Base-by-base conservation (phyloP, 2,888 invertebrate genomes). In the Drosophila tripunctata region DNA sequence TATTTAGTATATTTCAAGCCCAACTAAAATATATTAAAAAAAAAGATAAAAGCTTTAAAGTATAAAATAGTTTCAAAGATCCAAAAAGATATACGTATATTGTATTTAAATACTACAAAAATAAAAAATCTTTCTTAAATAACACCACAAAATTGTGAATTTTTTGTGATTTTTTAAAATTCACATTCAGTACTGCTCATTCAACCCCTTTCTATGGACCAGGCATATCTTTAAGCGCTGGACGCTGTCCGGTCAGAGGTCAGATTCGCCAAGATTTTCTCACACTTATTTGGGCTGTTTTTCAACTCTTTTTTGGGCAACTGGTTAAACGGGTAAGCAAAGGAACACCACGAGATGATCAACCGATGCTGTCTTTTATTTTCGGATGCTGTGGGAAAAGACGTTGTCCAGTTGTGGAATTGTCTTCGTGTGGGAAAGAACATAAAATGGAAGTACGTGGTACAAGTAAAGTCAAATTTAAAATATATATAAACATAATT, bases 251-350 rank as follows among this genome's bases (percentile, higher is more conserved):
- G 88, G 88, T 87, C 89, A 89, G 71, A 75, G 89, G 78, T 89
- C 78, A 88, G 45, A 67, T 77, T 85, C 47, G 52, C 57, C 51
- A 74, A 83, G 83, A 85, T 78, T 89, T 87, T 89, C 89, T 81
- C 89, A 89, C 89, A 78, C 61, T 62, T 45, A 72, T 76, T 81
- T 81, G 58, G 64, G 86, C 45, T 56, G 61, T 66, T 80, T 84
- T 74, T 70, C 60, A 75, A 83, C 74, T 80, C 75, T 82, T 78
- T 83, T 52, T 19, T 14, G 3, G 45, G 36, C 36, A 79, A 82
- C 86, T 63, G 86, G 80, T 68, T 58, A 79, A 83, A 63, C 80
- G 17, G 47, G 85, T 84, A 81, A 19, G n/a, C n/a, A n/a, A n/a
- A n/a, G 27, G 10, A 27, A 27, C 27, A 8, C 27, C 15, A 3